Conservation (phyloP, 2,113 vertebrate genomes). For the Alectura lathami region DNA sequence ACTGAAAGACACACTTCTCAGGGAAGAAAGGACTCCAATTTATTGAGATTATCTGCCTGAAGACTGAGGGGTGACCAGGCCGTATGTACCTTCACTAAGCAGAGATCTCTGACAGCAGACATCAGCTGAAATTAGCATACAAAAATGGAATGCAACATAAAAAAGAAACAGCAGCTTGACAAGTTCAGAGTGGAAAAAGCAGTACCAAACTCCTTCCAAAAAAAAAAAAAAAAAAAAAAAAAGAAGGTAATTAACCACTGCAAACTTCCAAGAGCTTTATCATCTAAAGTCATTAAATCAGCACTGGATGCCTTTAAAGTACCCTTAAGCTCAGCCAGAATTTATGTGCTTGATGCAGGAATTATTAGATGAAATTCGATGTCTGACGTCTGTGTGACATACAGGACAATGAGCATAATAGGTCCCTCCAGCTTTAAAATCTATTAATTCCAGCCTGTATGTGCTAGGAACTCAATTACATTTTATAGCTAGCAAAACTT, state of each 20-base stretch:
- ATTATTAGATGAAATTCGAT: neutral
- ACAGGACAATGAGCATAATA: neutral
- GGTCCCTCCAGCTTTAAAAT: conserved; percentile 15
- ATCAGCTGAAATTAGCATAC: neutral
- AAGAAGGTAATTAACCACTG: neutral
- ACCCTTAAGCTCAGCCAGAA: neutral
- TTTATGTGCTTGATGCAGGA: neutral
- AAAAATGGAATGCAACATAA: neutral
- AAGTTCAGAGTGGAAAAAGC: neutral
- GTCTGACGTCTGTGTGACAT: neutral
- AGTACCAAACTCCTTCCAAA: neutral
- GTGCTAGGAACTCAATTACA: neutral
- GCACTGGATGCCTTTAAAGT: neutral
- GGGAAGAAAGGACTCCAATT: neutral
- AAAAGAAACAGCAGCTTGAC: neutral
- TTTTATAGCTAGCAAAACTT: conserved; percentile 6
- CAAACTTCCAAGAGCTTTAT: neutral
- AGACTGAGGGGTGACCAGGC: neutral
- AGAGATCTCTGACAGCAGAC: neutral
- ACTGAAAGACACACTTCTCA: neutral
- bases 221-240: neutral
- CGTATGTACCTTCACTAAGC: neutral
- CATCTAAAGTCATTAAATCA: neutral
- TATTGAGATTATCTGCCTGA: neutral
- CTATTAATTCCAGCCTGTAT: neutral